Percentiles rank a stretch among this genome's conserved stretches.
phyloP scores from a whole-genome alignment of 2,888 invertebrate species.

The Smittia aterrima region DNA sequence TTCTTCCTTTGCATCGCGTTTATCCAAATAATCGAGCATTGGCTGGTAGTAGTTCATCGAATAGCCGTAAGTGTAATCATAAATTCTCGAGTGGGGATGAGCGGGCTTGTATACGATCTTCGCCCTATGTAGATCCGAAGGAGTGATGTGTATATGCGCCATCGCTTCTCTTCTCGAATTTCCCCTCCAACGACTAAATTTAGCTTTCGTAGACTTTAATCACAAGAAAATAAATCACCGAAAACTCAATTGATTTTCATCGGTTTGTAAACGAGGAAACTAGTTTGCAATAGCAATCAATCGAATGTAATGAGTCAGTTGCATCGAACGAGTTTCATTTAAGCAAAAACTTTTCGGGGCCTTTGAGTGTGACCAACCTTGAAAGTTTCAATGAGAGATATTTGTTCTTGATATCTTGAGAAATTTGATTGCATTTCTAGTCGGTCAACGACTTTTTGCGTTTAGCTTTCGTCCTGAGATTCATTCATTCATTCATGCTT shows the following conservation, averaged over 20 bases:
- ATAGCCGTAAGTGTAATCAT: constrained; percentile 80
- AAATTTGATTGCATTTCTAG: too few relatives aligned
- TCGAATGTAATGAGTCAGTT: neutral
- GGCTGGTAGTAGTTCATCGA: constrained; percentile 83
- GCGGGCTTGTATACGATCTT: constrained; percentile 42
- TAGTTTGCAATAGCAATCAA: neutral
- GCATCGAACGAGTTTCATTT: neutral
- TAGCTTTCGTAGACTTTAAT: neutral
- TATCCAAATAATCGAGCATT: constrained; percentile 79
- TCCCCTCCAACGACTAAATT: neutral
- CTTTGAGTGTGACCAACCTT: neutral
- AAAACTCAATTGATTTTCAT: neutral
- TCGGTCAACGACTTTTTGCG: too few relatives aligned
- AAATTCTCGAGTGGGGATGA: constrained; percentile 64
- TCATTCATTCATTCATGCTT: too few relatives aligned
- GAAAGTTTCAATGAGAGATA: neutral
- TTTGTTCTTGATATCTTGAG: neutral
- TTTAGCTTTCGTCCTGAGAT: too few relatives aligned
- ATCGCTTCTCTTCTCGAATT: constrained; percentile 3
- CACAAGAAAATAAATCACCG: neutral
- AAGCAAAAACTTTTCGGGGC: neutral
- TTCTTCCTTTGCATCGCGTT: constrained; percentile 40
- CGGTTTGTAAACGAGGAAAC: neutral
- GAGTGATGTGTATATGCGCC: constrained; percentile 26
- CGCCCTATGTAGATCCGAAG: constrained; percentile 42